Evolutionary conservation across 1,140 invertebrate genomes (phyloP).

Genomic region (Diorhabda elongata): DNA sequence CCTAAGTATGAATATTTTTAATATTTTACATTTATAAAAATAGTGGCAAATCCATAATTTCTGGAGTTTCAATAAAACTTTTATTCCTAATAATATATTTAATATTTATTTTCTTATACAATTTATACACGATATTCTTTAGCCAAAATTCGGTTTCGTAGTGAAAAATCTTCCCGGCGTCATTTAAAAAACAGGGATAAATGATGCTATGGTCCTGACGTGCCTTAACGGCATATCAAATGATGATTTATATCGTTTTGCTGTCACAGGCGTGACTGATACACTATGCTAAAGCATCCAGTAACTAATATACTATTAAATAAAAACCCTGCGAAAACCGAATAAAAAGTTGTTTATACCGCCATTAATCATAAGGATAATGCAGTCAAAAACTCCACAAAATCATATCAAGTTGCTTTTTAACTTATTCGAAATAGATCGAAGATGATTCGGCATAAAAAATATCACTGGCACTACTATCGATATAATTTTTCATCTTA

Average conservation of each 20-base stretch:
- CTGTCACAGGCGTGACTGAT: constrained; percentile 30
- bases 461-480: too few species aligned
- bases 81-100: too few species aligned
- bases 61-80: too few species aligned
- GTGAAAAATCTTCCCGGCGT: neutral
- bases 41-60: too few species aligned
- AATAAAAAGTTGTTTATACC: constrained; percentile 9
- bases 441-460: constrained; percentile 34
- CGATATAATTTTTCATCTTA: too few species aligned
- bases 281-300: constrained; percentile 20
- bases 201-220: constrained; percentile 28
- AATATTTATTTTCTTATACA: too few species aligned
- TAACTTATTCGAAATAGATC: constrained; percentile 33
- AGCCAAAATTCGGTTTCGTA: neutral
- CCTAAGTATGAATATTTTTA: too few species aligned
- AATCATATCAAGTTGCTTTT: constrained; percentile 41
- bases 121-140: neutral
- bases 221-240: constrained; percentile 29
- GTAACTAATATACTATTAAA: constrained; percentile 22
- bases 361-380: constrained; percentile 42
- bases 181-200: constrained; percentile 30
- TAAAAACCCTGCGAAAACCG: constrained; percentile 30
- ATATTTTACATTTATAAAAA: too few species aligned
- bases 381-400: constrained; percentile 40
- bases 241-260: constrained; percentile 36